Base-by-base conservation (phyloP, 2,113 vertebrate genomes). In the Sus scrofa region DNA sequence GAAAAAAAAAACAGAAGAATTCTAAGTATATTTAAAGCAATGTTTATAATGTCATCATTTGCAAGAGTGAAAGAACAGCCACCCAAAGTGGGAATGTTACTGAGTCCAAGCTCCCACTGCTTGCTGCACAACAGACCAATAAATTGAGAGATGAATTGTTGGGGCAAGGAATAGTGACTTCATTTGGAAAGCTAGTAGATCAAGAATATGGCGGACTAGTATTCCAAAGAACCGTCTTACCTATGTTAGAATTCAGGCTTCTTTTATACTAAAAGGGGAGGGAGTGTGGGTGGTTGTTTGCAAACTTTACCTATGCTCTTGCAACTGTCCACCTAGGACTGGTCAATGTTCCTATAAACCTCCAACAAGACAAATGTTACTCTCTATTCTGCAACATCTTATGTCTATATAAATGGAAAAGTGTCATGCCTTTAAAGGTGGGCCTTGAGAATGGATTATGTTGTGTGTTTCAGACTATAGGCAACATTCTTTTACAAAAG, bases 41-140 rank as follows among this genome's bases (percentile, higher is more conserved):
- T 71, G n/a, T 81, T 95, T n/a, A 54, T 85, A 34, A 81, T 85
- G 16, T 15, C 15, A 85, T 94, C 13, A 71, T 89, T 86, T 94
- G 1, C 84, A 68, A 75, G 62, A 78, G 3, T 89, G 89, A 86
- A 73, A 86, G 30, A 95, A 39, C 8, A 60, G 56, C 19, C 20
- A 50, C 30, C 24, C 82, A 44, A 83, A 70, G 11, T 74, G 27
- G 63, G 32, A 60, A 78, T 34, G 75, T 22, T 78, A 56, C 52
- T 32, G 32, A 56, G 19, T 78, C 75, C 32, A 78, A 78, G 52
- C 20, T 78, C 32, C 32, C 24, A 78, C 7, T 34, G 52, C n/a
- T 34, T 11, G 3, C 11, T 52, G n/a, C 20, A 78, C 52, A 34
- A 56, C 52, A 24, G 52, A 19, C 52, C n/a, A 56, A 78, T 54